These are phyloP conservation scores for Ecdyonurus torrentis DNA, from an alignment of 2,888 invertebrate species.

Conservation along the genomic window DNA sequence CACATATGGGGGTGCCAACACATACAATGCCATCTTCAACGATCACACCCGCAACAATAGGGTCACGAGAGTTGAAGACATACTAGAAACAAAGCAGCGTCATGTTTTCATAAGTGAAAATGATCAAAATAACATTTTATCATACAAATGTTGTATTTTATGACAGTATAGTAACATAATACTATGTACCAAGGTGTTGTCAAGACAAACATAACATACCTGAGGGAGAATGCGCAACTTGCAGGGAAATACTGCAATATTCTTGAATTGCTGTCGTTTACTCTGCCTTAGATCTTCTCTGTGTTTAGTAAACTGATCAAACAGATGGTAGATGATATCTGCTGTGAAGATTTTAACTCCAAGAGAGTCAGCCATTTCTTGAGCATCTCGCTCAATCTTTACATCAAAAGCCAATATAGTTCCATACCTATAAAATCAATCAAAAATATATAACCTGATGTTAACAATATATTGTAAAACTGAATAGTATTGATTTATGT, in stretches of 20 bases:
- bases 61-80: slow-evolving; percentile 96
- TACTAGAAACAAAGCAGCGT: slow-evolving; percentile 63
- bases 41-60: slow-evolving; percentile 91
- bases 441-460: too few species aligned
- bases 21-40: slow-evolving; percentile 90
- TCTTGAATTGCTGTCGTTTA: slow-evolving; percentile 89
- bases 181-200: too few species aligned
- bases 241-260: slow-evolving; percentile 97
- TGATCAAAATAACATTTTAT: too few species aligned
- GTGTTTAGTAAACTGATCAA: slow-evolving; percentile 90
- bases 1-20: slow-evolving; percentile 95
- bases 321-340: slow-evolving; percentile 98
- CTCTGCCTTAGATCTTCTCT: slow-evolving; percentile 78
- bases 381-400: slow-evolving; percentile 93
- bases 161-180: too few species aligned
- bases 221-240: slow-evolving; percentile 62
- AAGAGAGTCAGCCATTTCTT: slow-evolving; percentile 86
- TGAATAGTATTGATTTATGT: too few species aligned
- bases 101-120: too few species aligned
- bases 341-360: slow-evolving; percentile 95
- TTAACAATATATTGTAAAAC: too few species aligned
- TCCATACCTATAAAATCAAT: slow-evolving; percentile 49
- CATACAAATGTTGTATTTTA: too few species aligned
- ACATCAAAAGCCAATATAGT: slow-evolving; percentile 99
- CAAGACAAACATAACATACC: too few species aligned